These are phyloP conservation scores for Calyptomena viridis DNA, from an alignment of 2,113 vertebrate genomes.

Conservation along the genomic window DNA sequence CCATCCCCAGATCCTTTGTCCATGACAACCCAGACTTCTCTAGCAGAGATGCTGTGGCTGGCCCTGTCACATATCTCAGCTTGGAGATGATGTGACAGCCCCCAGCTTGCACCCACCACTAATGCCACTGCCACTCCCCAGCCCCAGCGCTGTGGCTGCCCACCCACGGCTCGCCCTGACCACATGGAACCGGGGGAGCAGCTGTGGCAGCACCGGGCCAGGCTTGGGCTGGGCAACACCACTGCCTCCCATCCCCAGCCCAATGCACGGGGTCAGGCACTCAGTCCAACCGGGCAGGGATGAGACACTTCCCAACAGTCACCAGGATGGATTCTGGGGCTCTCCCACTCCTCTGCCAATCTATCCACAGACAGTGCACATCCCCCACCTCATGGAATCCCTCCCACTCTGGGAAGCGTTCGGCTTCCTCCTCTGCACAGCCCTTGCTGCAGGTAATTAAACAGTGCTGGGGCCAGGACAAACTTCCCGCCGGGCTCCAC, in stretches of 20 bases:
- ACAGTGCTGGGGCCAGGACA: not conserved
- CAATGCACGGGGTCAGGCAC: accelerated
- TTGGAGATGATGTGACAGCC: not conserved
- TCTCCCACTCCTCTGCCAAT: not conserved
- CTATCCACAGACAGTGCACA: not conserved
- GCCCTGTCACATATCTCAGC: too few species aligned
- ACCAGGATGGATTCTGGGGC: accelerated
- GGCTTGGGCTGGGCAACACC: not conserved
- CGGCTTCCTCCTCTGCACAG: not conserved
- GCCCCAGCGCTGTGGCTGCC: accelerated
- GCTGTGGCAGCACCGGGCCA: not conserved
- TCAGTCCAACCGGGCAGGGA: not conserved
- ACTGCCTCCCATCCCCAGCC: not conserved
- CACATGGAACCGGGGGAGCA: accelerated
- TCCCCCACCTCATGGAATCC: not conserved
- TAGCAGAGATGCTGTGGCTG: not conserved
- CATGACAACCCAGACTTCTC: not conserved
- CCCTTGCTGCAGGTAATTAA: not conserved
- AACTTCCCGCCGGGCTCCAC: not conserved
- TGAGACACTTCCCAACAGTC: not conserved
- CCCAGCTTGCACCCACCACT: not conserved
- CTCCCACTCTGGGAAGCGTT: not conserved
- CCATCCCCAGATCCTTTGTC: not conserved
- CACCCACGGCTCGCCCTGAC: accelerated
- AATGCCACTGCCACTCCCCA: accelerated